Evolutionary conservation across 2,113 vertebrate genomes (phyloP), one percentile per base, ranked within the genome.

Genomic region (Cyprinodon brontotheroides): DNA sequence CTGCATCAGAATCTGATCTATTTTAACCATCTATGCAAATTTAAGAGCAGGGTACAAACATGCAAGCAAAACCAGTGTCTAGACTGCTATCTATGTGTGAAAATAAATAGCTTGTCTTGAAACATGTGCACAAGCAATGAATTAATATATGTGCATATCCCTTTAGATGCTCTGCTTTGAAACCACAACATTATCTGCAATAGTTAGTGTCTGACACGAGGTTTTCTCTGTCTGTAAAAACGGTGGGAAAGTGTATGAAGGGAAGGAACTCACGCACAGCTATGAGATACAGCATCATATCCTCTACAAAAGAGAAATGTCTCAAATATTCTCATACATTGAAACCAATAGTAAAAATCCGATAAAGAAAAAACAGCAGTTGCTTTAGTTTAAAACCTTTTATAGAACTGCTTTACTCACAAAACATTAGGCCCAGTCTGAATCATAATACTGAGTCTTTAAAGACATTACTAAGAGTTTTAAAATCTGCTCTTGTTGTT

Each of bases 141-240:
- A 47, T 68, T 60, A 17, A 36, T 77, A 48, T 75, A 62, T 65
- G 4, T 22, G 0, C 17, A 57, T n/a, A 72, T 78, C 66, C 39
- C 59, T 66, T 29, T 74, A 41, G 69, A 80, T 39, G 47, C 61
- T 77, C 22, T 9, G 70, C n/a, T 71, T 39, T 75, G 11, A 79
- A 82, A 90, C 67, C 79, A 84, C 85, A 76, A 53, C 60, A 50
- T 70, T 80, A 80, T 77, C 72, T 76, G 47, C 68, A 74, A 50
- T 71, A 64, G 22, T 43, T 61, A 22, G 48, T 68, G 78, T 87
- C 84, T 87, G 74, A 81, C 78, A 74, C n/a, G 11, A 82, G 75
- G 74, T 79, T 70, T 72, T 53, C 29, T 63, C 45, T 39, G 76
- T 78, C 85, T 80, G 60, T 76, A 62, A 65, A 29, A 1, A 29